Percentiles rank a stretch among this genome's conserved stretches.
Conservation (phyloP, 2,113 vertebrate genomes). For the Percopsis transmontana region DNA sequence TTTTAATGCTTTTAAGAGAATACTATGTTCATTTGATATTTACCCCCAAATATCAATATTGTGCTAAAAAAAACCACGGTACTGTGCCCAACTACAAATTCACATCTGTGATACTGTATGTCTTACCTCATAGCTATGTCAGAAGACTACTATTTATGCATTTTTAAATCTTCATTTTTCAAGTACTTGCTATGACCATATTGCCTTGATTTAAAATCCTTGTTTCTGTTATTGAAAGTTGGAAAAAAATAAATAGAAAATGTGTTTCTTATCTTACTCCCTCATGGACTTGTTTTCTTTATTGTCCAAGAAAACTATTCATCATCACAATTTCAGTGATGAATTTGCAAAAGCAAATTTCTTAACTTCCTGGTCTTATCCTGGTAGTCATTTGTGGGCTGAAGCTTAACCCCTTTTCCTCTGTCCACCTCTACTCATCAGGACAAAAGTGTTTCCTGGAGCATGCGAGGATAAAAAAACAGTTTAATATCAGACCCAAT, state of each 20-base stretch:
- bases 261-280: conserved; percentile 10
- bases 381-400: conserved; percentile 41
- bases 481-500: neutral
- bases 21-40: neutral
- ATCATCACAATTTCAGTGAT: conserved; percentile 51
- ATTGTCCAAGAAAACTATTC: conserved; percentile 6
- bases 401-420: neutral
- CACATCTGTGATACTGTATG: conserved; percentile 35
- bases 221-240: conserved; percentile 27
- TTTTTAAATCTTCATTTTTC: conserved; percentile 25
- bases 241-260: conserved; percentile 15
- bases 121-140: conserved; percentile 57
- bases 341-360: conserved; percentile 42
- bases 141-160: conserved; percentile 44
- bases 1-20: neutral
- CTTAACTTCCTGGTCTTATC: conserved; percentile 42
- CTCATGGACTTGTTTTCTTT: conserved; percentile 3
- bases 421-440: conserved; percentile 13
- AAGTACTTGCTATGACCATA: conserved; percentile 24
- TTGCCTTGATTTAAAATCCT: conserved; percentile 8
- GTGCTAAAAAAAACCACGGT: conserved; percentile 19
- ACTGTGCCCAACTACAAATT: conserved; percentile 29
- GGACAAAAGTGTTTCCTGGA: conserved; percentile 14
- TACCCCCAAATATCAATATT: neutral
- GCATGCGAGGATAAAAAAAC: conserved; percentile 13